Conservation (phyloP, 1,140 invertebrate genomes). For the Drosophila rhopaloa region DNA sequence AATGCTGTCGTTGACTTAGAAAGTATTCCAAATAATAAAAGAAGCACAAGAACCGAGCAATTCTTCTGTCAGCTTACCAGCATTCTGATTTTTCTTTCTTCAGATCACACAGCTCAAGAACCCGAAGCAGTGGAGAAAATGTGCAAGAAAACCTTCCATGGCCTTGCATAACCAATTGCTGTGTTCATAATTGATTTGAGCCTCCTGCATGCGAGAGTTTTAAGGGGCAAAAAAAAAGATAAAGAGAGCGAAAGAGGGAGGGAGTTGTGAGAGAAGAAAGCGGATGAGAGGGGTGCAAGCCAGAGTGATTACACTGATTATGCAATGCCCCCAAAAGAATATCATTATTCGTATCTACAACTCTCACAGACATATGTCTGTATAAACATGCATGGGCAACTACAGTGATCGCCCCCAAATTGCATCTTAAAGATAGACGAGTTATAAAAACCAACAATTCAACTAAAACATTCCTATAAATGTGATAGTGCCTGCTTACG, state of each 20-base stretch:
- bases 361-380: neutral
- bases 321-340: slow-evolving; percentile 46
- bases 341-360: slow-evolving; percentile 28
- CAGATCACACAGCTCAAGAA: slow-evolving; percentile 26
- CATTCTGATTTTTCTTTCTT: neutral
- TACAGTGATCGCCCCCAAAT: slow-evolving; percentile 13
- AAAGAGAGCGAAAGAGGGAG: neutral
- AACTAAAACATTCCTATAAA: slow-evolving; percentile 4
- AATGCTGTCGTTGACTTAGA: slow-evolving; percentile 77
- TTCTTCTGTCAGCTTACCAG: neutral
- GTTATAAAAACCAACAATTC: neutral
- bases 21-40: slow-evolving; percentile 64
- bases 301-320: slow-evolving; percentile 24
- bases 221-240: slow-evolving; percentile 1
- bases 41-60: slow-evolving; percentile 12
- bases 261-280: neutral
- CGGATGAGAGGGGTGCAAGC: neutral
- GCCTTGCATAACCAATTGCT: slow-evolving; percentile 50
- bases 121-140: slow-evolving; percentile 1
- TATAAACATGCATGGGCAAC: slow-evolving; percentile 7
- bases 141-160: slow-evolving; percentile 11
- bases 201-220: slow-evolving; percentile 13
- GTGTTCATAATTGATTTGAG: slow-evolving; percentile 40
- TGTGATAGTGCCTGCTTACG: neutral
- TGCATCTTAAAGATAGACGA: neutral